Conservation (phyloP, 2,888 invertebrate species). For the Hylaea fasciaria region DNA sequence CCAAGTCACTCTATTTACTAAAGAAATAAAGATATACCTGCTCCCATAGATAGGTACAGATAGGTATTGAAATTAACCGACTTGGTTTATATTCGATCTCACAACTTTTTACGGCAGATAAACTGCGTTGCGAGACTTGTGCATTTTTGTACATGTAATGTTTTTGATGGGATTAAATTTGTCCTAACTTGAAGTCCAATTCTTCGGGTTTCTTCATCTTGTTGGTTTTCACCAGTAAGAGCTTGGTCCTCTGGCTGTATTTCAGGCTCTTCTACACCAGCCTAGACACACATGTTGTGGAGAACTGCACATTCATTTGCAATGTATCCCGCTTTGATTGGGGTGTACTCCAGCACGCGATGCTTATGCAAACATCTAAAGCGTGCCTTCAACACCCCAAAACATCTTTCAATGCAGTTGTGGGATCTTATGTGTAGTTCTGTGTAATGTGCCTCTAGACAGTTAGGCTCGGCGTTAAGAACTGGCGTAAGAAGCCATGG, state of each 20-base stretch:
- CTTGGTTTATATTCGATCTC: no score
- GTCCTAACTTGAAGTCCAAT: no score
- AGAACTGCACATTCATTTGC: background rate
- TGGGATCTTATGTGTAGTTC: background rate
- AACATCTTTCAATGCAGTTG: background rate
- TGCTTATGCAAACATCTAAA: constrained; percentile 1
- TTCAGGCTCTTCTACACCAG: background rate
- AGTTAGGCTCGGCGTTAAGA: background rate
- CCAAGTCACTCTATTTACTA: no score
- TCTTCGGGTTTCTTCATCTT: no score
- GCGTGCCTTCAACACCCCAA: background rate
- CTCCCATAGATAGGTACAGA: no score
- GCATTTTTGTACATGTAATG: no score
- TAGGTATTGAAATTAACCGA: no score
- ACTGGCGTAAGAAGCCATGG: background rate
- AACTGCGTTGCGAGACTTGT: no score
- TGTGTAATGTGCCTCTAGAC: background rate
- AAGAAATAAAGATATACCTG: no score
- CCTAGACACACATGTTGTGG: background rate
- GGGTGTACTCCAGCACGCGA: background rate
- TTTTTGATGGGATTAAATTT: no score
- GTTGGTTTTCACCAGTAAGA: no score
- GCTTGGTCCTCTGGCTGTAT: background rate
- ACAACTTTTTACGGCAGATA: no score
- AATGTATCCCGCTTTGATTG: background rate